These are phyloP conservation scores for Chloropsis cyanopogon DNA, from an alignment of 2,113 vertebrate species.

Conservation along the genomic window DNA sequence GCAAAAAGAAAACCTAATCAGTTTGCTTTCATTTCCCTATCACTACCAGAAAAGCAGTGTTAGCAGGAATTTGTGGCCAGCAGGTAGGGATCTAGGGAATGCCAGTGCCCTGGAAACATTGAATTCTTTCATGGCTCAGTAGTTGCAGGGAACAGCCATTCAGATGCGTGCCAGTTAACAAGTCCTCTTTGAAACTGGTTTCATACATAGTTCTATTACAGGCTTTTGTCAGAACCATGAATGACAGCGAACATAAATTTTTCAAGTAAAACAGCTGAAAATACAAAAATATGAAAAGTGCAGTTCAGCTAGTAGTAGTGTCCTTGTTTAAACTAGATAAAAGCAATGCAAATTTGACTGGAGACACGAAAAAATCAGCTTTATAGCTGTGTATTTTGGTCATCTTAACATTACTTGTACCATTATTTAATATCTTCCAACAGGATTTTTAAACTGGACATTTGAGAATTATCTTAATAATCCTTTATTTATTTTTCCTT, in stretches of 20 bases:
- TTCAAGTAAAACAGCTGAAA: slow-evolving; percentile 30
- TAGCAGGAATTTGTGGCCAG: neutral
- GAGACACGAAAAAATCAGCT: neutral
- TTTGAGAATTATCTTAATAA: neutral
- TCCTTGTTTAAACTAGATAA: neutral
- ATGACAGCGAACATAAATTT: neutral
- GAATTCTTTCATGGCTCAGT: neutral
- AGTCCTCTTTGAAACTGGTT: neutral
- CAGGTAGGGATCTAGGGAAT: neutral
- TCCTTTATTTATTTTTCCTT: neutral
- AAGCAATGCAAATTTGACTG: neutral
- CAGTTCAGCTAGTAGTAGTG: neutral
- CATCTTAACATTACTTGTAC: neutral
- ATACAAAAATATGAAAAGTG: neutral
- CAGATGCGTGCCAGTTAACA: neutral
- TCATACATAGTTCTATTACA: neutral
- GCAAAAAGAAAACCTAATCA: neutral
- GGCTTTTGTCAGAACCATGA: neutral
- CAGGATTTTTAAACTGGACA: neutral
- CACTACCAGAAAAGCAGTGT: neutral
- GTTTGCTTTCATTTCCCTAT: neutral
- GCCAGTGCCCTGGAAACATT: neutral
- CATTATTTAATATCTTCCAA: neutral
- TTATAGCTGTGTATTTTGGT: neutral
- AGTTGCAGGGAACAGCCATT: neutral